Evolutionary conservation across 2,888 invertebrate genomes (phyloP).

Genomic region (Lissonota sp.): DNA sequence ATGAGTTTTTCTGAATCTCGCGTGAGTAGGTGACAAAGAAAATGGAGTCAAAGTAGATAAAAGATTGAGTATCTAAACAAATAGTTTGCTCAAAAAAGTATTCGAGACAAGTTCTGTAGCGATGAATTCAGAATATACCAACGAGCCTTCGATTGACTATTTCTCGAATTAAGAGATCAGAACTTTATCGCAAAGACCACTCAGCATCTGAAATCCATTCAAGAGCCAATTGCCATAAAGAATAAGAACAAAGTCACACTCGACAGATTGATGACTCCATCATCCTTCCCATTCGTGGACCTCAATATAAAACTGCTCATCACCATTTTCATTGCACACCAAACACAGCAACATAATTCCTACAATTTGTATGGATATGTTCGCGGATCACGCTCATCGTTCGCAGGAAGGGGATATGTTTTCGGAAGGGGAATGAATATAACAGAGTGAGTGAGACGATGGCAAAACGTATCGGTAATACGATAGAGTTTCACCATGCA

Average conservation of each 20-base stretch:
- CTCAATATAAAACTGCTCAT: slow-evolving; percentile 17
- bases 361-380: slow-evolving; percentile 47
- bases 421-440: slow-evolving; percentile 27
- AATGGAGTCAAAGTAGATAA: slow-evolving; percentile 19
- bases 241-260: too few relatives aligned
- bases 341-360: slow-evolving; percentile 21
- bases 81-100: too few relatives aligned
- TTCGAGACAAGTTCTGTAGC: not conserved
- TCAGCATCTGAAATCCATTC: not conserved
- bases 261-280: too few relatives aligned
- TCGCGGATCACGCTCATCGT: slow-evolving; percentile 39
- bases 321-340: not conserved
- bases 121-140: not conserved
- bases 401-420: slow-evolving; percentile 25
- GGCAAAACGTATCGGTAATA: slow-evolving; percentile 45
- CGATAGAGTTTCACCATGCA: slow-evolving; percentile 40
- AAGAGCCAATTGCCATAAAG: too few relatives aligned
- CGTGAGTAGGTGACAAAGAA: slow-evolving; percentile 22
- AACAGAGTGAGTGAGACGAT: slow-evolving; percentile 54
- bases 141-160: not conserved
- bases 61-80: too few relatives aligned
- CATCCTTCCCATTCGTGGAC: not conserved
- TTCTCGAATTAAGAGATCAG: not conserved
- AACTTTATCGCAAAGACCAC: not conserved
- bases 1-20: slow-evolving; percentile 45